A percentile compares a stretch with the other conserved stretches of the same genome.
These are phyloP conservation scores for Ditylenchus weischeri DNA, from an alignment of 2,888 invertebrate species.

Conservation along the genomic window DNA sequence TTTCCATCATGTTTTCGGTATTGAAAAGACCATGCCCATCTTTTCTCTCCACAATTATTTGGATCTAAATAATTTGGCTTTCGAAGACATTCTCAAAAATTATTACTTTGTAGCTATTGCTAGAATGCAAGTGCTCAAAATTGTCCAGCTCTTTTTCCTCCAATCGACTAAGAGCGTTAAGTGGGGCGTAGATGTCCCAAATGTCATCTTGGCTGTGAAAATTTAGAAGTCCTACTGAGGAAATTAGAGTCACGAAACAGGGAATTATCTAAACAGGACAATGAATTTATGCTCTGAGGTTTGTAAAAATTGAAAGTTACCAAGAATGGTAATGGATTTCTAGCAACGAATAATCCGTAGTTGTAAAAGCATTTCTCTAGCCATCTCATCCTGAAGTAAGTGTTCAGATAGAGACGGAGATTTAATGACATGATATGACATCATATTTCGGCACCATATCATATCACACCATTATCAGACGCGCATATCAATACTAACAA, in stretches of 20 bases:
- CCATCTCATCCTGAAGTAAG: slow-evolving; percentile 40
- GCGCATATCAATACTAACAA: too few species aligned
- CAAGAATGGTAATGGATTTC: slow-evolving; percentile 52
- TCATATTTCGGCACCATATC: too few species aligned
- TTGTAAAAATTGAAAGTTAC: slow-evolving; percentile 34
- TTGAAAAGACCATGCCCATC: slow-evolving; percentile 47
- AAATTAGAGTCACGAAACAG: slow-evolving; percentile 44
- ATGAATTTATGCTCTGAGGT: not conserved
- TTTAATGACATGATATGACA: too few species aligned
- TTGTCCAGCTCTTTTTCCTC: slow-evolving; percentile 49
- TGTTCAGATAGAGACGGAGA: too few species aligned
- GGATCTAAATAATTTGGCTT: slow-evolving; percentile 42
- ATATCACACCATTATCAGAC: too few species aligned
- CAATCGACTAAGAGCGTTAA: slow-evolving; percentile 46
- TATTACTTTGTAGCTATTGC: slow-evolving; percentile 50
- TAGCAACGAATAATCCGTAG: slow-evolving; percentile 49
- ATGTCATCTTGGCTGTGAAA: slow-evolving; percentile 55
- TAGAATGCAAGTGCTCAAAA: slow-evolving; percentile 51
- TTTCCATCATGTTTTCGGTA: slow-evolving; percentile 39
- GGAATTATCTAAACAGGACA: slow-evolving; percentile 47
- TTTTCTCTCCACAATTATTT: slow-evolving; percentile 51
- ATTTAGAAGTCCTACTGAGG: slow-evolving; percentile 47
- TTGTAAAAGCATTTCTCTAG: slow-evolving; percentile 47
- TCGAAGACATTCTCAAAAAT: too few species aligned
- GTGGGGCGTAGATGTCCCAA: slow-evolving; percentile 57